Percentiles rank a stretch among this genome's conserved stretches.
These are phyloP conservation scores for Phyllopteryx taeniolatus DNA, from an alignment of 2,113 vertebrate genomes.

Conservation along the genomic window DNA sequence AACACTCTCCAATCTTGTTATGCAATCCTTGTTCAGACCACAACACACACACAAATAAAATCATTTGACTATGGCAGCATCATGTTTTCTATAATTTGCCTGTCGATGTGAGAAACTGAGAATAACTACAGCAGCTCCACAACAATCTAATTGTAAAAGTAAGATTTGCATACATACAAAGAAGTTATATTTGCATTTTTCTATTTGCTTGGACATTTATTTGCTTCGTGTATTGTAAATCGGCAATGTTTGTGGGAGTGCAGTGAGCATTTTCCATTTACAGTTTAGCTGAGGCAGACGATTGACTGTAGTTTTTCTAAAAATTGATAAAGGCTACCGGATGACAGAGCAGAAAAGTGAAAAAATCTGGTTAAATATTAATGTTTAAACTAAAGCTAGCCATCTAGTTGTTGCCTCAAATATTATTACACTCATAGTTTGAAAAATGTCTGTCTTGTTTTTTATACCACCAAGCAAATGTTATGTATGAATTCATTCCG, in stretches of 20 bases:
- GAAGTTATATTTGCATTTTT: background rate
- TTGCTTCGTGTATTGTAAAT: background rate
- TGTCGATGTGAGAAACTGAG: background rate
- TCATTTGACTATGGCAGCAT: too few species aligned
- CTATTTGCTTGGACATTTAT: background rate
- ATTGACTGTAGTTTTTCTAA: background rate
- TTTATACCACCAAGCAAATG: too few species aligned
- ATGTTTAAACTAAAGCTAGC: too few species aligned
- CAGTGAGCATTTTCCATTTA: background rate
- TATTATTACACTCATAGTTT: too few species aligned
- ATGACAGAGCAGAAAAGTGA: too few species aligned
- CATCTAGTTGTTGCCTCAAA: too few species aligned
- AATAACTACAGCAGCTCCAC: background rate
- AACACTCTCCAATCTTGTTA: constrained; percentile 35
- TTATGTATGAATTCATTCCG: too few species aligned
- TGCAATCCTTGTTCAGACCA: constrained; percentile 35
- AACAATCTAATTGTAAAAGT: background rate
- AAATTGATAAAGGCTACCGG: background rate
- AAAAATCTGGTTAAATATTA: too few species aligned
- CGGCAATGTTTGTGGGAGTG: background rate
- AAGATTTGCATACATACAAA: background rate
- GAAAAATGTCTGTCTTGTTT: too few species aligned
- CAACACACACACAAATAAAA: background rate
- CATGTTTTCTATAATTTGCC: too few species aligned
- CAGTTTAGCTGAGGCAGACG: background rate